Evolutionary conservation across 2,797 vertebrate species (phyloP).

Genomic region (Onychomys torridus): DNA sequence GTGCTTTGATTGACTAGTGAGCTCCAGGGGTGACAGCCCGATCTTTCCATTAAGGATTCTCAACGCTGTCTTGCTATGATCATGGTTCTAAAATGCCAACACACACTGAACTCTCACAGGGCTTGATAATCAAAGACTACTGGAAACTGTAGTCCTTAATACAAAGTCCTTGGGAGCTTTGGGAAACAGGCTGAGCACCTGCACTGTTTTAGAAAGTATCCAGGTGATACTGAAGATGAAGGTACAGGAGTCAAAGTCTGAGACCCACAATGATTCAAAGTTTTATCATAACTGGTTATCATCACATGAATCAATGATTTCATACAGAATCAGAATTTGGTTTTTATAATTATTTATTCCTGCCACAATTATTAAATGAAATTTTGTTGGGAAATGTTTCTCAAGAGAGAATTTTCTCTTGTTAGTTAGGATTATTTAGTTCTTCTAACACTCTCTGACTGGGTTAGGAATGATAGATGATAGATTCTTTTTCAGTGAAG

Average conservation of each 20-base stretch:
- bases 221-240: neutral
- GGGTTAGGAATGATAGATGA: neutral
- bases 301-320: neutral
- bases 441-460: slow-evolving; percentile 7
- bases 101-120: neutral
- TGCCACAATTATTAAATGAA: slow-evolving; percentile 12
- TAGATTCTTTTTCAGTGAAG: slow-evolving; percentile 5
- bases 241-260: neutral
- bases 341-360: slow-evolving; percentile 40
- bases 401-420: slow-evolving; percentile 4
- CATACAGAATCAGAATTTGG: neutral
- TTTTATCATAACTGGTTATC: neutral
- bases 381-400: neutral
- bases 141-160: too few relatives aligned
- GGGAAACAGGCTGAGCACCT: neutral
- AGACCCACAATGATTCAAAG: neutral
- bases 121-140: neutral
- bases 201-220: neutral
- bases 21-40: neutral
- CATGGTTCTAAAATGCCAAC: neutral
- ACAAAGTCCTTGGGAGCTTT: neutral
- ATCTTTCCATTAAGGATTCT: neutral
- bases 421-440: neutral
- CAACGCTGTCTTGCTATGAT: neutral
- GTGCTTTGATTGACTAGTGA: neutral